Evolutionary conservation across 2,113 vertebrate genomes (phyloP).

Genomic region (Paramormyrops kingsleyae): DNA sequence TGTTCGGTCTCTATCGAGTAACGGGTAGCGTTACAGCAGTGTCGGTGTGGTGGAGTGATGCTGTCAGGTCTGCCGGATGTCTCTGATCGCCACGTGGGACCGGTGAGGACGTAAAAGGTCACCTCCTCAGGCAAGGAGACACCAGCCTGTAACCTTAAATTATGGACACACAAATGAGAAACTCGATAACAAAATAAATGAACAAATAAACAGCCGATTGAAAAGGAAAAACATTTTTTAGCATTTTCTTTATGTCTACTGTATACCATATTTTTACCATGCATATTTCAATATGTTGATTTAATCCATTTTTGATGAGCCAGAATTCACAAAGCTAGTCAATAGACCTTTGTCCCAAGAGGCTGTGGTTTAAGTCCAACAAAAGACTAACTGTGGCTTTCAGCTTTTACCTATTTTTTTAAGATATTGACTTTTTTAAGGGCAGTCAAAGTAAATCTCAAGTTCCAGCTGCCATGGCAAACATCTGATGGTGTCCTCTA

Average conservation of each 20-base stretch:
- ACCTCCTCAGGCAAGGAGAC: background rate
- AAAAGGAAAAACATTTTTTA: background rate
- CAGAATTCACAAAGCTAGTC: background rate
- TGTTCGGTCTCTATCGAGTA: conserved; percentile 18
- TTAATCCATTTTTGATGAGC: background rate
- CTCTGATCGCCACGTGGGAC: background rate
- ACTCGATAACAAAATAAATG: background rate
- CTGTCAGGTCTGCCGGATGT: conserved; percentile 15
- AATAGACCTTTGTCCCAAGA: background rate
- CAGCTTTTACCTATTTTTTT: background rate
- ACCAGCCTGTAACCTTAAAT: background rate
- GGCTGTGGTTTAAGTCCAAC: background rate
- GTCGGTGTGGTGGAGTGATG: conserved; percentile 3
- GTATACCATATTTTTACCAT: background rate
- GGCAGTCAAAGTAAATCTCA: background rate
- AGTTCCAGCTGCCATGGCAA: background rate
- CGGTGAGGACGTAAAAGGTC: background rate
- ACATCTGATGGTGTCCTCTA: background rate
- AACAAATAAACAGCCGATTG: background rate
- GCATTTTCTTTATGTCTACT: background rate
- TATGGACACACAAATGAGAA: background rate
- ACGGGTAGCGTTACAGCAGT: conserved; percentile 15
- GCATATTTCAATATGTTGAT: background rate
- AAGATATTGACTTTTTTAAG: background rate
- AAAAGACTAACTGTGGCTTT: background rate